Evolutionary conservation across 2,888 invertebrate genomes (phyloP).

Genomic region (Xestia ashworthii): DNA sequence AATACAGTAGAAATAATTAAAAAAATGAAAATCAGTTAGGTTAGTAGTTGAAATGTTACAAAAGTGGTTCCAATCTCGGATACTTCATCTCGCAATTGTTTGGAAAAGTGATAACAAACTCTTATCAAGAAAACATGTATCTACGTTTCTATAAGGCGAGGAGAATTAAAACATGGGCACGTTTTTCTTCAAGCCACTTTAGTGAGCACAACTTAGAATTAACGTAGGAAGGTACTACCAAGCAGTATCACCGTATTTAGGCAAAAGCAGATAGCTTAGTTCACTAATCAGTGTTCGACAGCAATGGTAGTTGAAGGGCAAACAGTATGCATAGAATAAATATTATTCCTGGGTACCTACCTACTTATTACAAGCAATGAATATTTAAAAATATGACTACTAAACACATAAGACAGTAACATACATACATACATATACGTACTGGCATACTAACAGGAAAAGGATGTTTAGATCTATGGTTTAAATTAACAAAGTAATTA

Average conservation of each 20-base stretch:
- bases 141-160: constrained; percentile 6
- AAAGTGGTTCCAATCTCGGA: constrained; percentile 16
- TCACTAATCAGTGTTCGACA: no score
- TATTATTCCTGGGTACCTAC: background rate
- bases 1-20: background rate
- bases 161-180: constrained; percentile 26
- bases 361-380: background rate
- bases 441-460: constrained; percentile 29
- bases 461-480: constrained; percentile 19
- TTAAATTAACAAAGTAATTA: background rate
- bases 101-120: constrained; percentile 44
- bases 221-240: background rate
- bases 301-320: background rate
- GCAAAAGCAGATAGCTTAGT: background rate
- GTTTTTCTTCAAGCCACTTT: background rate
- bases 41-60: background rate
- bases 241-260: no score
- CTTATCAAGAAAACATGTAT: constrained; percentile 42
- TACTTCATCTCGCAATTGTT: constrained; percentile 37
- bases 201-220: background rate
- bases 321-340: background rate
- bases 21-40: background rate
- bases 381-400: constrained; percentile 35
- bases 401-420: no score
- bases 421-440: no score